phyloP scores from a whole-genome alignment of 23 tunicate genomes.

The Styela clava region DNA sequence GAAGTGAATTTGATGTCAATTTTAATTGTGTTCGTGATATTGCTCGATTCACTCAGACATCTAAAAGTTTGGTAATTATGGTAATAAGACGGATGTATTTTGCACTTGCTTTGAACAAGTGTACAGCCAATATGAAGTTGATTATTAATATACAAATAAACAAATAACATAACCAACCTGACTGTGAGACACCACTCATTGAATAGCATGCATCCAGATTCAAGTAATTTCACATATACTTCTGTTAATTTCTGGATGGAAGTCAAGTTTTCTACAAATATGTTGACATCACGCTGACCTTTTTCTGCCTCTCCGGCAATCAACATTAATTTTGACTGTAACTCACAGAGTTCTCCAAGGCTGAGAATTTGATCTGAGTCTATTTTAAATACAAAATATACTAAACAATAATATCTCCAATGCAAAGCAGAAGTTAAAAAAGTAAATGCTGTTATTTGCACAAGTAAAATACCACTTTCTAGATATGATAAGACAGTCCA shows the following conservation, averaged over 20 bases:
- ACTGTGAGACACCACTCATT: slow-evolving; percentile 22
- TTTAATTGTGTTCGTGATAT: slow-evolving; percentile 1
- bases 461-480: no score
- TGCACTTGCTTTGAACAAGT: no score
- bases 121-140: neutral
- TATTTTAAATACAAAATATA: no score
- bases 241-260: slow-evolving; percentile 44
- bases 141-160: neutral
- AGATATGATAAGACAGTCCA: no score
- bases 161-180: slow-evolving; percentile 2
- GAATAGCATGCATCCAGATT: slow-evolving; percentile 65
- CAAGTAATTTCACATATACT: slow-evolving; percentile 46
- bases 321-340: slow-evolving; percentile 51
- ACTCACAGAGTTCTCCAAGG: neutral
- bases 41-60: neutral
- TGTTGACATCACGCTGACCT: slow-evolving; percentile 46
- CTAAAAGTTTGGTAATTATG: slow-evolving; percentile 4
- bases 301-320: slow-evolving; percentile 67
- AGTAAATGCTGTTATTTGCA: no score
- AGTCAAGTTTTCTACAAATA: slow-evolving; percentile 41
- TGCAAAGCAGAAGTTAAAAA: no score
- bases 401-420: no score
- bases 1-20: slow-evolving; percentile 1
- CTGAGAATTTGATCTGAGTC: no score
- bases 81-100: neutral